Evolutionary conservation across 2,797 vertebrate species (phyloP).

Genomic region (Anguilla pacifica): DNA sequence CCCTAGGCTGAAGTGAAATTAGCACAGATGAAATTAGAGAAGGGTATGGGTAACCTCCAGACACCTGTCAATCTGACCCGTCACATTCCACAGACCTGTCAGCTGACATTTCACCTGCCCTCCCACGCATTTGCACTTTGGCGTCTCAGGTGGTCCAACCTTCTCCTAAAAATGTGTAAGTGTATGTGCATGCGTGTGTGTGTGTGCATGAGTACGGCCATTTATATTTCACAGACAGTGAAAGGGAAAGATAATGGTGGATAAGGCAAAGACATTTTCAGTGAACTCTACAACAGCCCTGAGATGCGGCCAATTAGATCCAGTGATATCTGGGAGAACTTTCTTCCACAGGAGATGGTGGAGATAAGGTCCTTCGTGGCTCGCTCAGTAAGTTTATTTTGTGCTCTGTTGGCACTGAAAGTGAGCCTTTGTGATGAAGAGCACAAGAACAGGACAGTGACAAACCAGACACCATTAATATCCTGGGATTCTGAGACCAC

Average conservation of each 20-base stretch:
- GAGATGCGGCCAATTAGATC: background rate
- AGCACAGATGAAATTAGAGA: constrained; percentile 21
- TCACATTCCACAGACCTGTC: background rate
- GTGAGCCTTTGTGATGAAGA: constrained; percentile 40
- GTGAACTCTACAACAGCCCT: background rate
- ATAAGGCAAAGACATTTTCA: background rate
- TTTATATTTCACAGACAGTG: background rate
- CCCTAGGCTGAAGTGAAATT: constrained; percentile 13
- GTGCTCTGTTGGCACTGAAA: constrained; percentile 29
- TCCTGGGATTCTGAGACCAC: background rate
- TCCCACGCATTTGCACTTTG: background rate
- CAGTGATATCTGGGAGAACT: background rate
- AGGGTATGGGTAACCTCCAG: constrained; percentile 9
- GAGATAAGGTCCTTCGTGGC: background rate
- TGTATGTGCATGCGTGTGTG: background rate
- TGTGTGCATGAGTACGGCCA: background rate
- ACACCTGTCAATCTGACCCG: background rate
- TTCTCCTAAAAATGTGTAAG: background rate
- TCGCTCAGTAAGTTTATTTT: constrained; percentile 33
- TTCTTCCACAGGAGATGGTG: background rate
- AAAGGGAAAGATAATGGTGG: background rate
- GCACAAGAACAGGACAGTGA: constrained; percentile 50
- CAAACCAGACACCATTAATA: constrained; percentile 52
- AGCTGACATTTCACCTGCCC: background rate
- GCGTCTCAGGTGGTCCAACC: background rate